phyloP scores from a whole-genome alignment of 2,797 vertebrate genomes.

The Acanthis flammea region DNA sequence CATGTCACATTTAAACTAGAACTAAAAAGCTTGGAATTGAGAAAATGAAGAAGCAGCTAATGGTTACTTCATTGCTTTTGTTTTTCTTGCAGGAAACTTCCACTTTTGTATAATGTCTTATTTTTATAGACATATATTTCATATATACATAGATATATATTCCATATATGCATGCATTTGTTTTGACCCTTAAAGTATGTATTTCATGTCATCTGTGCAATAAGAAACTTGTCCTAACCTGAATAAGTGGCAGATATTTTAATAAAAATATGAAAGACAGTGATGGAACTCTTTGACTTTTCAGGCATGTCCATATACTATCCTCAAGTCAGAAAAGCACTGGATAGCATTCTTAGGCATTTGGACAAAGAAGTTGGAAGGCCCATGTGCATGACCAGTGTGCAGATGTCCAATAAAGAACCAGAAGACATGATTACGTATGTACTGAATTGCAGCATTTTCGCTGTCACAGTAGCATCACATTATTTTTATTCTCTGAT shows the following conservation, averaged over 20 bases:
- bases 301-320: constrained; percentile 98
- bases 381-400: constrained; percentile 98
- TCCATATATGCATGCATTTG: background rate
- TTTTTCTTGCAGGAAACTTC: background rate
- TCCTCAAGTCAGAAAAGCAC: constrained; percentile 95
- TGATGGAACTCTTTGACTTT: background rate
- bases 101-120: background rate
- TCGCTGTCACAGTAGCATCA: rapidly evolving
- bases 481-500: background rate
- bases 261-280: background rate
- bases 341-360: constrained; percentile 95
- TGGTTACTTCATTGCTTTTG: background rate
- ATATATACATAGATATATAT: background rate
- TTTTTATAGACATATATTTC: background rate
- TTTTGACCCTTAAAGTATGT: background rate
- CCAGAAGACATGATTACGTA: constrained; percentile 99
- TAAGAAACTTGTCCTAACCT: background rate
- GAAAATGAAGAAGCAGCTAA: background rate
- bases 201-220: background rate
- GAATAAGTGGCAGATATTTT: background rate
- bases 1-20: background rate
- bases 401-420: constrained; percentile 99
- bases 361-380: constrained; percentile 98
- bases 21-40: background rate
- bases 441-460: constrained; percentile 42